Evolutionary conservation across 2,888 invertebrate species (phyloP).

Genomic region (Troides helena): DNA sequence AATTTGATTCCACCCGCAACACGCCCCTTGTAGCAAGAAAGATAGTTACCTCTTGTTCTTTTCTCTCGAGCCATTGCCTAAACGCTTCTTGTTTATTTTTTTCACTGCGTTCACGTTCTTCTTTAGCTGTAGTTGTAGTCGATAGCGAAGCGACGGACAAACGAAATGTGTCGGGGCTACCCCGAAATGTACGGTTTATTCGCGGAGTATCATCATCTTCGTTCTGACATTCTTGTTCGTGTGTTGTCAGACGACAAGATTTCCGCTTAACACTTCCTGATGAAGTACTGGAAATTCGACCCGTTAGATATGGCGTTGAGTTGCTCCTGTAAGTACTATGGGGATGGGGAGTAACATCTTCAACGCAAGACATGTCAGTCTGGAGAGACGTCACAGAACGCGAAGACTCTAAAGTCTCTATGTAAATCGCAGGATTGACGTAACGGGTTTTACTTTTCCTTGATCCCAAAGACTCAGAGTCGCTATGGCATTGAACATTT

Average conservation of each 20-base stretch:
- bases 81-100: constrained; percentile 66
- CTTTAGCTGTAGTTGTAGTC: constrained; percentile 69
- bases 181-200: constrained; percentile 59
- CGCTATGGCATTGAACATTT: constrained; percentile 66
- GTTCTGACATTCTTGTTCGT: constrained; percentile 33
- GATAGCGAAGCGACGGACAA: constrained; percentile 69
- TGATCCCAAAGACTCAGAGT: constrained; percentile 65
- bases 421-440: constrained; percentile 82
- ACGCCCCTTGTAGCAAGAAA: too few relatives aligned
- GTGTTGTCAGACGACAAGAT: constrained; percentile 55
- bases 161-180: constrained; percentile 68
- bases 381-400: constrained; percentile 68
- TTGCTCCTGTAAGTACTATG: constrained; percentile 68
- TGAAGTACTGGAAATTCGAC: constrained; percentile 57
- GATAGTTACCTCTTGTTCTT: constrained; percentile 64
- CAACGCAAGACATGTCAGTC: constrained; percentile 53
- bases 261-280: constrained; percentile 65
- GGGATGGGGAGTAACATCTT: constrained; percentile 70
- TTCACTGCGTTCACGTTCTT: constrained; percentile 67
- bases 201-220: constrained; percentile 56
- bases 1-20: too few relatives aligned
- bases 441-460: constrained; percentile 73
- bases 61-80: constrained; percentile 65
- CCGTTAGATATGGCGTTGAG: constrained; percentile 68
- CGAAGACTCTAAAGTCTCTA: constrained; percentile 72